These are phyloP conservation scores for Diachasmimorpha longicaudata DNA, from an alignment of 1,140 invertebrate species.

Conservation along the genomic window DNA sequence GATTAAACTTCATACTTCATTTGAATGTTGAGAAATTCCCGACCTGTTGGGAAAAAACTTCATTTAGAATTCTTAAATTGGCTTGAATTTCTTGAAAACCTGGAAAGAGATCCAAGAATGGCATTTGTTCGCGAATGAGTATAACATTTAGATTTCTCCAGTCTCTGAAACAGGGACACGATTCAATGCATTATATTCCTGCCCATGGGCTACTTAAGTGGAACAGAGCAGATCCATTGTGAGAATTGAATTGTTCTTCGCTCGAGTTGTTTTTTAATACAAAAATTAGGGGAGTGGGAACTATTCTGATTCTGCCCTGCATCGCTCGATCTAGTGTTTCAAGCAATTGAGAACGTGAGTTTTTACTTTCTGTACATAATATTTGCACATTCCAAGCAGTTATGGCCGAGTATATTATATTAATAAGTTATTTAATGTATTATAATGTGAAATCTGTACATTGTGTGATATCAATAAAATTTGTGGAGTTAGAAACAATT, in stretches of 20 bases:
- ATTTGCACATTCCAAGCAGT: neutral
- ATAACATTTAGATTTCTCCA: neutral
- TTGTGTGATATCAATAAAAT: constrained; percentile 1
- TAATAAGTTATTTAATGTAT: constrained; percentile 6
- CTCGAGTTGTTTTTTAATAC: neutral
- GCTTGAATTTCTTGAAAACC: neutral
- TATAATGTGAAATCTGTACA: neutral
- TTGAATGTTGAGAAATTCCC: neutral
- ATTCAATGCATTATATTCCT: neutral
- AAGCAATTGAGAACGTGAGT: neutral
- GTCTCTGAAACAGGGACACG: neutral
- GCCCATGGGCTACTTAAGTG: constrained; percentile 3
- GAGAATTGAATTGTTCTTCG: neutral
- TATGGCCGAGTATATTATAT: neutral
- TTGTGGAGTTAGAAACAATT: neutral
- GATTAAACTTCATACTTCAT: too few relatives aligned
- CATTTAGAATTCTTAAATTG: neutral
- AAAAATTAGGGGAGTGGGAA: neutral
- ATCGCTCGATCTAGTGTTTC: neutral
- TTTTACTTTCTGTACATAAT: neutral
- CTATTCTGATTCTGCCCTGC: neutral
- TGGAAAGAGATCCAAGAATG: neutral
- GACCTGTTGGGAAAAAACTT: too few relatives aligned
- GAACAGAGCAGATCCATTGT: neutral
- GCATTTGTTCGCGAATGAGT: neutral